Evolutionary conservation across 2,113 vertebrate species (phyloP).

Genomic region (Loxodonta africana): DNA sequence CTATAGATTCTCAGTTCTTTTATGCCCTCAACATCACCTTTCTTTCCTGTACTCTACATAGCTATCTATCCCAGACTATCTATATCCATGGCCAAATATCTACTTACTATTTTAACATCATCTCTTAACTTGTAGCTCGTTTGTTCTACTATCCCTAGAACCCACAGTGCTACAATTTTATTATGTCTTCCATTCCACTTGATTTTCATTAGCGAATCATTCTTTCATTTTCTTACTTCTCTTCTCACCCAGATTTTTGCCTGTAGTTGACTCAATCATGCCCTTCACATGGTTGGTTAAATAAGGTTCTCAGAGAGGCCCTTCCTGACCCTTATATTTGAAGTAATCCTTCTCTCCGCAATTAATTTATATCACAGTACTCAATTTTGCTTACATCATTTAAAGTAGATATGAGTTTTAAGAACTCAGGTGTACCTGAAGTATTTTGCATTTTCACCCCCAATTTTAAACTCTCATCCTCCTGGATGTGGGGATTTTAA

Average conservation of each 20-base stretch:
- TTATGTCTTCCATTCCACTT: no score
- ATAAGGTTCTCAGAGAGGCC: not conserved
- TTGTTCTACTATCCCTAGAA: no score
- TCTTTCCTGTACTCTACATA: no score
- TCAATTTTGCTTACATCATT: slow-evolving; percentile 15
- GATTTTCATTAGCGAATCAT: no score
- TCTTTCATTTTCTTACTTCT: no score
- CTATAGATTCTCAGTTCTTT: no score
- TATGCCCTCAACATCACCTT: no score
- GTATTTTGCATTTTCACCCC: not conserved
- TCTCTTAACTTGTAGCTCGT: no score
- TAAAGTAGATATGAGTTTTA: not conserved
- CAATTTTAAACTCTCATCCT: not conserved
- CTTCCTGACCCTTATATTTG: not conserved
- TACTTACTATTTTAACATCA: no score
- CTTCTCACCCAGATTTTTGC: not conserved
- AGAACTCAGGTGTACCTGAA: not conserved
- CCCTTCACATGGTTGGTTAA: not conserved
- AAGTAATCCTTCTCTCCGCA: not conserved
- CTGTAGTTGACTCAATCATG: not conserved
- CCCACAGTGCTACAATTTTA: no score
- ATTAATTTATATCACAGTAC: not conserved
- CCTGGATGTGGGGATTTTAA: not conserved
- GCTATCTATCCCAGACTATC: no score
- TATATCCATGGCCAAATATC: no score